Evolutionary conservation across 2,888 invertebrate species (phyloP).

Genomic region (Stenodera caucasica): DNA sequence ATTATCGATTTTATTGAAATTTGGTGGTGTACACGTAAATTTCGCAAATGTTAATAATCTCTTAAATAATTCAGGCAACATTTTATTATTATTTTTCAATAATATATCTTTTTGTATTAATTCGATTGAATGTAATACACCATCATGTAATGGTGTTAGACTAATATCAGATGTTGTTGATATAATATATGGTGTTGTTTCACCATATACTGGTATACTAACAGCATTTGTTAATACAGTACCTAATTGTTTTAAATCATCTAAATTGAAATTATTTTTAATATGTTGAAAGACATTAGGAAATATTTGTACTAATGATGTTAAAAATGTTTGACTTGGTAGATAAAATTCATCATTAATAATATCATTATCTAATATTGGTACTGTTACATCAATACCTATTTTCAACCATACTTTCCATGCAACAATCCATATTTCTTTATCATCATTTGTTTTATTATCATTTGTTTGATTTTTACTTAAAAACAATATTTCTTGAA

Average conservation of each 20-base stretch:
- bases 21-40: slow-evolving; percentile 70
- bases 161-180: slow-evolving; percentile 72
- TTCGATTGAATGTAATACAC: slow-evolving; percentile 83
- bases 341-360: slow-evolving; percentile 68
- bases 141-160: slow-evolving; percentile 81
- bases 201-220: slow-evolving; percentile 78
- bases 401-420: slow-evolving; percentile 89
- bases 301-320: slow-evolving; percentile 93
- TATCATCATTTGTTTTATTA: slow-evolving; percentile 55
- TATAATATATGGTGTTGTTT: slow-evolving; percentile 79
- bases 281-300: slow-evolving; percentile 93
- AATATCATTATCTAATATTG: slow-evolving; percentile 55
- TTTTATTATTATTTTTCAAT: slow-evolving; percentile 59
- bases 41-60: slow-evolving; percentile 68
- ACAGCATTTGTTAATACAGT: slow-evolving; percentile 75
- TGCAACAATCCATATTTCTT: slow-evolving; percentile 76
- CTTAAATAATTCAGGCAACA: slow-evolving; percentile 70
- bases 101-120: slow-evolving; percentile 78
- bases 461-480: slow-evolving; percentile 59
- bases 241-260: slow-evolving; percentile 81
- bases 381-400: slow-evolving; percentile 75
- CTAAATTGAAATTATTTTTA: slow-evolving; percentile 62
- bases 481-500: slow-evolving; percentile 88
- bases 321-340: slow-evolving; percentile 91
- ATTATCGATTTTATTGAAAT: slow-evolving; percentile 60